Evolutionary conservation across 2,888 invertebrate species (phyloP).

Genomic region (Chloromyia formosa): DNA sequence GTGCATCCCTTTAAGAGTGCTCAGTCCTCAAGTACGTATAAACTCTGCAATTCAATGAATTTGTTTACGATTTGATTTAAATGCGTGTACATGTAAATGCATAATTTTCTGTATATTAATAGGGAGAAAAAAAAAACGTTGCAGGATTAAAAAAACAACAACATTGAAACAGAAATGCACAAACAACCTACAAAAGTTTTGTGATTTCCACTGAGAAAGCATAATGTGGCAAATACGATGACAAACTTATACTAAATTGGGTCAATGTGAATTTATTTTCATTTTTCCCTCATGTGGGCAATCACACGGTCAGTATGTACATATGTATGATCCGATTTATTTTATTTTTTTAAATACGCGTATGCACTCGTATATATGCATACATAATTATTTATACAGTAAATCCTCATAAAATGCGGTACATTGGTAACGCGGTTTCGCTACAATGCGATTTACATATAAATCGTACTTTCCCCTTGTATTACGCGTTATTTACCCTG

Average conservation of each 20-base stretch:
- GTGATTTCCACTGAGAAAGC: neutral
- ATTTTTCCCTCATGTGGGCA: neutral
- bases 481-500: too few species aligned
- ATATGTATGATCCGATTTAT: neutral
- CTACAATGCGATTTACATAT: too few species aligned
- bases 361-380: neutral
- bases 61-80: neutral
- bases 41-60: neutral
- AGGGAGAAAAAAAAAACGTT: neutral
- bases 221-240: neutral
- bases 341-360: neutral
- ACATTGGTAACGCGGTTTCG: too few species aligned
- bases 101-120: neutral
- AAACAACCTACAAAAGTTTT: neutral
- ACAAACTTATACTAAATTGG: slow-evolving; percentile 23
- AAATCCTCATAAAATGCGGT: too few species aligned
- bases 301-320: neutral
- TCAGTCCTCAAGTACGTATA: neutral
- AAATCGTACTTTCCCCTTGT: too few species aligned
- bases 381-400: slow-evolving; percentile 3
- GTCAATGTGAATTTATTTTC: slow-evolving; percentile 30
- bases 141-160: neutral
- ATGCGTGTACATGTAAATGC: neutral
- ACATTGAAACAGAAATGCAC: neutral
- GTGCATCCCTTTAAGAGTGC: neutral